phyloP scores from a whole-genome alignment of 2,113 vertebrate genomes.

The Bombycilla garrulus region DNA sequence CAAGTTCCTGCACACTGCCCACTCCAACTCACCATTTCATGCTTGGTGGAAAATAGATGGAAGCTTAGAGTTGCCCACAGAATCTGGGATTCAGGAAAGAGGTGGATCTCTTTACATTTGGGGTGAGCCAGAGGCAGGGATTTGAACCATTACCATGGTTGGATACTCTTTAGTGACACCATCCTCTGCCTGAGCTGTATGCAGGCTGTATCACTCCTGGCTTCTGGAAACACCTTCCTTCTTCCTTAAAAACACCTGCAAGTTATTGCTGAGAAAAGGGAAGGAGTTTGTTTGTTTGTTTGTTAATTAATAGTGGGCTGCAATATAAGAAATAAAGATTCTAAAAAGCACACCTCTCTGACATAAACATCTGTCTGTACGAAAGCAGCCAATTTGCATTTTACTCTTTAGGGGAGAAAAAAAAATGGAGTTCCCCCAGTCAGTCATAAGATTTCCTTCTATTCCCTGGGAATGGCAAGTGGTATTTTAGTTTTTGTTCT shows the following conservation, averaged over 20 bases:
- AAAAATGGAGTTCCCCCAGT: neutral
- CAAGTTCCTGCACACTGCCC: neutral
- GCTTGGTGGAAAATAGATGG: neutral
- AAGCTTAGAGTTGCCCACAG: neutral
- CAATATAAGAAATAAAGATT: neutral
- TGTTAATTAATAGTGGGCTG: neutral
- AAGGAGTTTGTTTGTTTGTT: neutral
- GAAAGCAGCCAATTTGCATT: neutral
- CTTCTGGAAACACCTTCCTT: neutral
- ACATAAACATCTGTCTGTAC: neutral
- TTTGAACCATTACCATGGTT: neutral
- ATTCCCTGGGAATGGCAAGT: neutral
- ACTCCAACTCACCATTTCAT: neutral
- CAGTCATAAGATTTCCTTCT: neutral
- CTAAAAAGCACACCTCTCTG: neutral
- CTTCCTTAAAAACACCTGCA: neutral
- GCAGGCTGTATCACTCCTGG: neutral
- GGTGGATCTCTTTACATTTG: neutral
- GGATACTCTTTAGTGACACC: fast-evolving
- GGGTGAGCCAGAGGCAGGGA: neutral
- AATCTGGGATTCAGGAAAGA: neutral
- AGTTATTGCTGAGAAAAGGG: neutral
- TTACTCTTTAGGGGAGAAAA: neutral
- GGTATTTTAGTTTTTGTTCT: neutral
- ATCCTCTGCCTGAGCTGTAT: neutral